Base-by-base conservation (phyloP, 1,140 invertebrate species). In the Asobara japonica region DNA sequence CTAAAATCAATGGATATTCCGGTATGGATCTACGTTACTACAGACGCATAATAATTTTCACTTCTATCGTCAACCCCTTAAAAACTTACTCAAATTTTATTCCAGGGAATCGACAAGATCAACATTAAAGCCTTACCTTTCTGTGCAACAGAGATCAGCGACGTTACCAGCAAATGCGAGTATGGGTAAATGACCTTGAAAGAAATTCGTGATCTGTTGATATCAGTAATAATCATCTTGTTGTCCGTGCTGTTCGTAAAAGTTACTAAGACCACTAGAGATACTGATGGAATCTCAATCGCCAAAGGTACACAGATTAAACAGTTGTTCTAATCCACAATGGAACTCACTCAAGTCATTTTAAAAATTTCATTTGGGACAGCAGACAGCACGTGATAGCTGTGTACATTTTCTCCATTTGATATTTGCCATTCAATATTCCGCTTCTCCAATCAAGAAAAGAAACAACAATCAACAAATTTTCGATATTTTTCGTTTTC, bases 81-180 rank as follows among this genome's bases (percentile, higher is more conserved):
- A n/a, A n/a, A n/a, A 51, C 11, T 25, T 41, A 16, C 22, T n/a
- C n/a, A 7, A 38, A 64, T 31, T 51, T 69, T 27, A 41, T 80
- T 84, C 20, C 79, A 94, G 93, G 86, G 93, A 94, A 83, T 94
- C 92, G 1, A 93, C 92, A 79, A 90, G 92, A 79, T 93, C 93
- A 71, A 91, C 91, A 74, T 82, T 93, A 78, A 93, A 92, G 87
- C 89, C 90, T 76, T 93, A 92, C 81, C 87, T 92, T 86, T 90
- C 90, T 82, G 89, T 90, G 73, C 91, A 91, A 74, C 91, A 92
- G 85, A 88, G 92, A 82, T 92, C 92, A 75, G 92, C 92, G 38
- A 93, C 92, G 51, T 87, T 93, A 79, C 92, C 92, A 71, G 91
- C 91, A 48, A 92, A 92, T 81, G 90, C 92, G 45, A 88, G 87